A percentile compares a stretch with the other conserved stretches of the same genome.
Conservation (phyloP, 2,888 invertebrate species). For the Xiphydria camelus region DNA sequence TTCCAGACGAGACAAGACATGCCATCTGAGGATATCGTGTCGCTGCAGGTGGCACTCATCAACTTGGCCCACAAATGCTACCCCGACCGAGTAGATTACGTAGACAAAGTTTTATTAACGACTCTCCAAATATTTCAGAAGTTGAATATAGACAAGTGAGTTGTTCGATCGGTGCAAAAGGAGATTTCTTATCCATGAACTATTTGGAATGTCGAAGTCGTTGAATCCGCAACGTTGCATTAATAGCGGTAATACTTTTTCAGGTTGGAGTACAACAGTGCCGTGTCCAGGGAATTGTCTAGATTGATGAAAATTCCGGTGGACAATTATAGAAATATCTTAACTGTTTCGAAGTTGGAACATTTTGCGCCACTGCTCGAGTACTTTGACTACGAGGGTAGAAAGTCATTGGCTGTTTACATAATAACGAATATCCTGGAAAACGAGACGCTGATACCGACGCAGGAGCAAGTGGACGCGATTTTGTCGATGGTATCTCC, state of each 20-base stretch:
- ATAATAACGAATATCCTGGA: constrained; percentile 89
- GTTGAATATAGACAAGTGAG: constrained; percentile 80
- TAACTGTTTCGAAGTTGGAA: constrained; percentile 83
- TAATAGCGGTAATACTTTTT: too few relatives aligned
- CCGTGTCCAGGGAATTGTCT: constrained; percentile 90
- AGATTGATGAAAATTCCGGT: constrained; percentile 92
- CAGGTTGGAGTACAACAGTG: constrained; percentile 76
- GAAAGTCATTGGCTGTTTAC: constrained; percentile 85
- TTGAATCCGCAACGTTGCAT: too few relatives aligned
- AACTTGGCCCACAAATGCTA: constrained; percentile 97
- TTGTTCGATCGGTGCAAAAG: too few relatives aligned
- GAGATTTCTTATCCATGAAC: too few relatives aligned
- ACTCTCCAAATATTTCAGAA: constrained; percentile 90
- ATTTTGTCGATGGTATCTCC: constrained; percentile 81
- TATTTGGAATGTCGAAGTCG: too few relatives aligned
- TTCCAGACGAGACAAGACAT: constrained; percentile 87
- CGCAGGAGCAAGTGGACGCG: constrained; percentile 84
- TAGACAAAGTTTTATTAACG: constrained; percentile 90
- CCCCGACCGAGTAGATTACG: constrained; percentile 90
- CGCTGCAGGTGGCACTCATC: constrained; percentile 91
- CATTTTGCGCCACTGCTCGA: constrained; percentile 86
- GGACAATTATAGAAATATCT: constrained; percentile 90
- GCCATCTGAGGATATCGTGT: constrained; percentile 94
- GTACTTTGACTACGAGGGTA: constrained; percentile 85
- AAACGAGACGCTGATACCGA: constrained; percentile 83